Base-by-base conservation (phyloP, 2,797 vertebrate genomes). In the Clarias laeviceps region DNA sequence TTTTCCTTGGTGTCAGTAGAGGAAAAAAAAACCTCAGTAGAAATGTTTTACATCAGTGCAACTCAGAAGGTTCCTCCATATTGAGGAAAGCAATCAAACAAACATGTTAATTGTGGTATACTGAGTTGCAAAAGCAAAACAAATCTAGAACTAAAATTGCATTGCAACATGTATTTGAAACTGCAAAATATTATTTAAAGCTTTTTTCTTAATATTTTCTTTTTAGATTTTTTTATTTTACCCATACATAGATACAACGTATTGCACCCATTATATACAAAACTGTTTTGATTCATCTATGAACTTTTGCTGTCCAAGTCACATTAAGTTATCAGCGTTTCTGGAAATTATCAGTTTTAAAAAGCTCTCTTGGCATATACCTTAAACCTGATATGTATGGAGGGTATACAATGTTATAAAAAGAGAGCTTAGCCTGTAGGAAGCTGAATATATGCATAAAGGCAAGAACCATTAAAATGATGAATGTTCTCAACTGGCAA, bases 381-480 rank as follows among this genome's bases (percentile, higher is more conserved):
- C 72, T 87, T 85, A 85, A 85, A 89, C 80, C 77, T 86, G 45
- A 83, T 77, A 59, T 50, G 50, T 87, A 37, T 81, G 83, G 61
- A 37, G 18, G 50, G 18, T 6, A 79, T 77, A 34, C 2, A 45
- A 9, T 45, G 45, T 11, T 1, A 34, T 29, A 61, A 24, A 79
- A 57, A 78, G 7, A 40, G 11, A 61, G 5, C 14, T 40, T 74
- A 86, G 56, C 68, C 17, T 56, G 76, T 77, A 80, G 76, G 40
- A 24, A 83, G 72, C 57, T 27, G 72, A 87, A 85, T 87, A 81
- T 77, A 88, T 27, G 89, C 90, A 93, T 92, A 94, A 95, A 94
- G 93, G 91, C 78, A 77, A 61, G 68, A 80, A 86, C 89, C 93
- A 92, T 94, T 94, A 93, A 94, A 92, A 93, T 94, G 93, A 95